phyloP scores from a whole-genome alignment of 2,888 invertebrate genomes.

The Phasia obesa region DNA sequence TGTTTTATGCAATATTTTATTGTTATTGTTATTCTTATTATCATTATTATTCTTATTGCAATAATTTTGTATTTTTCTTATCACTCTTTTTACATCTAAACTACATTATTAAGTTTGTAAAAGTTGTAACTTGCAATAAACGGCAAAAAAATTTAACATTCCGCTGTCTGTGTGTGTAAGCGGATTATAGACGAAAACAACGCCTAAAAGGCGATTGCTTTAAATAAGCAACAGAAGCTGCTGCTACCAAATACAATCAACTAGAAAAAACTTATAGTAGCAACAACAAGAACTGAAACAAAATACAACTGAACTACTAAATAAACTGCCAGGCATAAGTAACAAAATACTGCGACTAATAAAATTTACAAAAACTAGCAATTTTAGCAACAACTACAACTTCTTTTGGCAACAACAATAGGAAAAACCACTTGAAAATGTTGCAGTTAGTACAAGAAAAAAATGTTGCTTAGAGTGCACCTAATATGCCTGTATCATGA shows the following conservation, averaged over 20 bases:
- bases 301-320: slow-evolving; percentile 39
- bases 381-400: slow-evolving; percentile 21
- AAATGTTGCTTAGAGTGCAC: slow-evolving; percentile 48
- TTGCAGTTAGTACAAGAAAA: background rate
- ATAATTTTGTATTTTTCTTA: slow-evolving; percentile 60
- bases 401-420: slow-evolving; percentile 28
- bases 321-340: slow-evolving; percentile 52
- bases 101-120: slow-evolving; percentile 57
- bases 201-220: slow-evolving; percentile 70
- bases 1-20: background rate
- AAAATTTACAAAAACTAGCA: background rate
- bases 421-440: background rate
- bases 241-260: slow-evolving; percentile 62
- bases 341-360: slow-evolving; percentile 33
- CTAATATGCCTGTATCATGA: slow-evolving; percentile 49
- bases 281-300: slow-evolving; percentile 24
- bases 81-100: slow-evolving; percentile 55
- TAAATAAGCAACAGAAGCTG: slow-evolving; percentile 79
- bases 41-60: slow-evolving; percentile 21
- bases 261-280: slow-evolving; percentile 24
- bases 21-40: background rate
- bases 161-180: background rate
- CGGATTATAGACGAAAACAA: slow-evolving; percentile 57
- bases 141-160: slow-evolving; percentile 9
- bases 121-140: slow-evolving; percentile 22